Conservation (phyloP, 2,888 invertebrate genomes). For the Hylaea fasciaria region DNA sequence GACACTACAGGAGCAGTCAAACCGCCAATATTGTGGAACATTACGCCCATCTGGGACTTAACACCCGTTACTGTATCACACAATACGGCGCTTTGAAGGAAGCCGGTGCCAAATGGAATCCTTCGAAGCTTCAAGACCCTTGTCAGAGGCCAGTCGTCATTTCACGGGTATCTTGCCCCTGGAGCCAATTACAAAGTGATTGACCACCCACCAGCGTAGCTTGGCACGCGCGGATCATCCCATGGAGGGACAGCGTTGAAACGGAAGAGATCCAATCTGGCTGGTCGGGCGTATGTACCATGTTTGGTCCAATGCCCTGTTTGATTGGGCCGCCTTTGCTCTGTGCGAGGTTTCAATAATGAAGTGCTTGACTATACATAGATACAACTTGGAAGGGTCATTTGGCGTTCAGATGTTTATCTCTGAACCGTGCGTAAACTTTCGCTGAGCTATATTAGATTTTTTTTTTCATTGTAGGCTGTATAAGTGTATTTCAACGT, state of each 20-base stretch:
- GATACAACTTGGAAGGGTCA: conserved; percentile 13
- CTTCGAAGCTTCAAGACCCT: conserved; percentile 69
- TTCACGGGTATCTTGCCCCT: conserved; percentile 80
- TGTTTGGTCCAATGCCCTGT: conserved; percentile 74
- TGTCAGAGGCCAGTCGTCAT: conserved; percentile 78
- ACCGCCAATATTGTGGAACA: conserved; percentile 1
- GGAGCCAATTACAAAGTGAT: conserved; percentile 81
- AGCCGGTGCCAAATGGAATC: conserved; percentile 59
- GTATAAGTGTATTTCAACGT: too few species aligned
- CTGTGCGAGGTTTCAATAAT: conserved; percentile 69
- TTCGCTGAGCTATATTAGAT: too few species aligned
- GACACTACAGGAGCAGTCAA: too few species aligned
- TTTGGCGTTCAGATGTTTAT: not conserved
- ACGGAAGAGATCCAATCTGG: conserved; percentile 48
- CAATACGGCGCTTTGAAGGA: conserved; percentile 5
- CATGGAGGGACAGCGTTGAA: conserved; percentile 35
- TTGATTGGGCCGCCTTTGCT: conserved; percentile 72
- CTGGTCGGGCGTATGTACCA: conserved; percentile 59
- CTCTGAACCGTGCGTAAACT: too few species aligned
- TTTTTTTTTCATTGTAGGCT: too few species aligned
- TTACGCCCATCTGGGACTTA: conserved; percentile 7
- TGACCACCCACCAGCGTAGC: conserved; percentile 61
- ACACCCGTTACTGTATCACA: conserved; percentile 22
- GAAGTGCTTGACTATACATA: conserved; percentile 59
- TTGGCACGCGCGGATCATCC: conserved; percentile 41